Evolutionary conservation across 2,888 invertebrate genomes (phyloP).

Genomic region (Dromius quadrimaculatus): DNA sequence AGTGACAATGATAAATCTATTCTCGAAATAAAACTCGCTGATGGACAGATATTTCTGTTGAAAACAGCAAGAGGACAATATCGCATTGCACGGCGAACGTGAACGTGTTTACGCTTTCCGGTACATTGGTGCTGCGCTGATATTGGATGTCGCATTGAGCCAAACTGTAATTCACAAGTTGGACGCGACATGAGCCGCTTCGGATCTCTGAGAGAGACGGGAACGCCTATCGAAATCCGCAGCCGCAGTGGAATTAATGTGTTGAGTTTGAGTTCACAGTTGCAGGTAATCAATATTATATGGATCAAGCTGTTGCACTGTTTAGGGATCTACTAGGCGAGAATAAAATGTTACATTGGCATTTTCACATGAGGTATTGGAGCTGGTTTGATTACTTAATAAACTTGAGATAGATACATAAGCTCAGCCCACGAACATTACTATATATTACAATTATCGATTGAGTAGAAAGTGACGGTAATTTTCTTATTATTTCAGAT

Average conservation of each 20-base stretch:
- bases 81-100: background rate
- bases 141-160: slow-evolving; percentile 33
- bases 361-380: too few relatives aligned
- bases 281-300: slow-evolving; percentile 23
- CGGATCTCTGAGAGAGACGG: too few relatives aligned
- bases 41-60: slow-evolving; percentile 22
- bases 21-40: slow-evolving; percentile 18
- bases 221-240: background rate
- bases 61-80: background rate
- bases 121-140: slow-evolving; percentile 4
- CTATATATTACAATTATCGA: too few relatives aligned
- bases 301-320: slow-evolving; percentile 20
- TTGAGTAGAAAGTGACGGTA: too few relatives aligned
- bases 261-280: background rate
- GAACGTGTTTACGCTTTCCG: slow-evolving; percentile 22
- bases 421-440: too few relatives aligned
- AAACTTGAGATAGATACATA: too few relatives aligned
- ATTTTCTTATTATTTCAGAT: too few relatives aligned
- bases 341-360: slow-evolving; percentile 2
- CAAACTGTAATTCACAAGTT: slow-evolving; percentile 33
- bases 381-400: too few relatives aligned
- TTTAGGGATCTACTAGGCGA: background rate
- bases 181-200: background rate
- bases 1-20: slow-evolving; percentile 26
- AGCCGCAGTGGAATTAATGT: background rate